Evolutionary conservation across 2,888 invertebrate species (phyloP), one percentile per base, ranked within the genome.

Genomic region (Hypena proboscidalis): DNA sequence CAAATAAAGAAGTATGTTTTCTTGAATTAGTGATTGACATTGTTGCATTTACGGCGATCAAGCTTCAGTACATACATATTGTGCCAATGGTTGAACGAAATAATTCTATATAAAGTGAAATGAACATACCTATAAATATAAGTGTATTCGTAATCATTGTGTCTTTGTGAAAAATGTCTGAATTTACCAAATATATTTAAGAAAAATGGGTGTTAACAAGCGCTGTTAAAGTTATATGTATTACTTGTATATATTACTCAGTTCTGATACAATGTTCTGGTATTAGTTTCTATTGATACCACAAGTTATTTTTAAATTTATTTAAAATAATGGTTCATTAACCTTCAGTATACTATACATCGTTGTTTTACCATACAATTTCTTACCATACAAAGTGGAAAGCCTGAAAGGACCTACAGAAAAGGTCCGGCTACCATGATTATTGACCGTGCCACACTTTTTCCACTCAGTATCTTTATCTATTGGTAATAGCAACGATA

Each of bases 101-200:
- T 47, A 51, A 29, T 23, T 46, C 45, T 33, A 30, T 41, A 40
- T 35, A 40, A 41, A 38, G 21, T 43, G 44, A 48, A 47, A 44
- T 56, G 33, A 46, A 42, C 44, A 50, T 52, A 62, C 37, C 23
- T 47, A 46, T 35, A 41, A 26, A n/a, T 33, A 21, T 62, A 62
- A 47, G 48, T 47, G 40, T 55, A 67, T 58, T 58, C 46, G 46
- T 62, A 62, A 61, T 65, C 58, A 61, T 47, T 49, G 62, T 61
- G 62, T 61, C 62, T 65, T 57, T 61, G 62, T 61, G 52, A 53
- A 61, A 63, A 61, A 65, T 61, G 53, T 61, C 66, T 65, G 66
- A 61, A 57, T 61, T 61, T 61, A 65, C 53, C 62, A 56, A 61
- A 44, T 61, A 61, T 50, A 47, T 47, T 50, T 53, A 57, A 49